phyloP scores from a whole-genome alignment of 2,797 vertebrate species.

The Choloepus didactylus region DNA sequence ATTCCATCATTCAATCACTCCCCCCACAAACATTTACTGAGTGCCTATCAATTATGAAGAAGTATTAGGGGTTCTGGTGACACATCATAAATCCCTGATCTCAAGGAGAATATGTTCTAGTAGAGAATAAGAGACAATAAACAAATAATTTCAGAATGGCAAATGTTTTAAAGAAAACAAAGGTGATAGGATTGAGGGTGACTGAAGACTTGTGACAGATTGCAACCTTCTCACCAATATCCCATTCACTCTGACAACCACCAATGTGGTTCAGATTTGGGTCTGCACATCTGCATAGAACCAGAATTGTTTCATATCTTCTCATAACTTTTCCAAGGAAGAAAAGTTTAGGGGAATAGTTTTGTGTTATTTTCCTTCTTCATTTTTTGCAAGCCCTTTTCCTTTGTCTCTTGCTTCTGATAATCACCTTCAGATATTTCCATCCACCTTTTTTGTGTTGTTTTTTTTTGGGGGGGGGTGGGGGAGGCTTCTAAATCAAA shows the following conservation, averaged over 20 bases:
- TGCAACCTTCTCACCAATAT: background rate
- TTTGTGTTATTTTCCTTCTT: background rate
- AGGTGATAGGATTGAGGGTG: background rate
- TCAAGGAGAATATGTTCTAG: background rate
- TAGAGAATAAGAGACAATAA: background rate
- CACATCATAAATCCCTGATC: background rate
- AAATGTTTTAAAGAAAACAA: constrained; percentile 41
- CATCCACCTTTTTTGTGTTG: background rate
- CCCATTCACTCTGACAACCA: background rate
- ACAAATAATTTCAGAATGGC: background rate
- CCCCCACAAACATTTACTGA: background rate
- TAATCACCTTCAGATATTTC: background rate
- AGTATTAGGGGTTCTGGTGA: background rate
- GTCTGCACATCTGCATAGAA: background rate
- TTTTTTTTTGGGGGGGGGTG: background rate
- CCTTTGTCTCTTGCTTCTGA: constrained; percentile 6
- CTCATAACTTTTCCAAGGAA: background rate
- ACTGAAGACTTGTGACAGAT: background rate
- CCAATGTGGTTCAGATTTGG: background rate
- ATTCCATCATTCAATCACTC: background rate
- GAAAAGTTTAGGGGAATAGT: background rate
- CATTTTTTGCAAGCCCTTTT: background rate
- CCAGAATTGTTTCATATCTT: background rate
- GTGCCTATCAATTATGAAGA: background rate
- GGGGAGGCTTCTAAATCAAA: constrained; percentile 14